Conservation (phyloP, 2,888 invertebrate genomes). For the Shargacucullia verbasci region DNA sequence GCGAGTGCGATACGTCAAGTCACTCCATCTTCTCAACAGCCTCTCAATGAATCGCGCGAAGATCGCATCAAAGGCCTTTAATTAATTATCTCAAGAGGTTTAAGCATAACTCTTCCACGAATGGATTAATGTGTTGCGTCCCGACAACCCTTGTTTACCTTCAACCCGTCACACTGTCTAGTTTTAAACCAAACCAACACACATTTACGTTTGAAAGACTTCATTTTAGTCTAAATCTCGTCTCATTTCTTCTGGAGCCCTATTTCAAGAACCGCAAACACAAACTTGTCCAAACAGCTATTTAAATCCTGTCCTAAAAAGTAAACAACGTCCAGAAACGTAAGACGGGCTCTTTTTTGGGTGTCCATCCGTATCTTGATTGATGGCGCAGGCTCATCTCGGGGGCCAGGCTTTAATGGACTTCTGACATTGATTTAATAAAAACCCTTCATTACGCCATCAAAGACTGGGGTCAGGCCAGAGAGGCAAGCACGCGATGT, state of each 20-base stretch:
- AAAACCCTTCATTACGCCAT: conserved; percentile 86
- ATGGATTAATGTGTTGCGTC: conserved; percentile 60
- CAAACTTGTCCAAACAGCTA: conserved; percentile 57
- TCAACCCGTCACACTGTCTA: conserved; percentile 52
- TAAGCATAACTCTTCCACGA: conserved; percentile 36
- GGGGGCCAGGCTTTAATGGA: conserved; percentile 82
- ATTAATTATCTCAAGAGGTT: conserved; percentile 41
- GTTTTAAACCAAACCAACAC: conserved; percentile 44
- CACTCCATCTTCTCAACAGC: conserved; percentile 24
- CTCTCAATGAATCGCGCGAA: conserved; percentile 36
- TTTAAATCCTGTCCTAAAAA: conserved; percentile 67
- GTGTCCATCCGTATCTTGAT: conserved; percentile 79
- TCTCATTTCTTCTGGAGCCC: neutral
- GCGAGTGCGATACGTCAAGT: conserved; percentile 18
- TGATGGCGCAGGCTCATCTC: conserved; percentile 75
- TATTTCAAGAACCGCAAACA: conserved; percentile 30
- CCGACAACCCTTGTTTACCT: conserved; percentile 58
- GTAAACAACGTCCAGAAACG: conserved; percentile 61
- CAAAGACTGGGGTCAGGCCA: conserved; percentile 66
- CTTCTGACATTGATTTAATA: conserved; percentile 88
- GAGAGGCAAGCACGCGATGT: conserved; percentile 47
- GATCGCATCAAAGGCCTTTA: conserved; percentile 42
- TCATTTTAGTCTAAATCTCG: conserved; percentile 9
- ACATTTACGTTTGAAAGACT: conserved; percentile 21
- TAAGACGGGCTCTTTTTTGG: conserved; percentile 60